Evolutionary conservation across 2,113 vertebrate genomes (phyloP).

Genomic region (Diadophis punctatus): DNA sequence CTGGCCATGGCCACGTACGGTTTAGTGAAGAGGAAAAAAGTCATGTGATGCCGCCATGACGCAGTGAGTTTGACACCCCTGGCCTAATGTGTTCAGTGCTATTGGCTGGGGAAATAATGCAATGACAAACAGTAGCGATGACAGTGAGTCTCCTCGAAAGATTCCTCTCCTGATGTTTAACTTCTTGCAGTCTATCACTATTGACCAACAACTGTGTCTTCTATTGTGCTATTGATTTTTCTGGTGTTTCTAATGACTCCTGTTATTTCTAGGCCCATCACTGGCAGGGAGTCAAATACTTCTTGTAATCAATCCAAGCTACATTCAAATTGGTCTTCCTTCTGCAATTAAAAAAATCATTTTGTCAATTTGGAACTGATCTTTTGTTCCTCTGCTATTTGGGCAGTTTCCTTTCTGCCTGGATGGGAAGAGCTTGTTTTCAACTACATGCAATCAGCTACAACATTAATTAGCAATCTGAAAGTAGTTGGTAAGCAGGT

Average conservation of each 20-base stretch:
- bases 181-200: background rate
- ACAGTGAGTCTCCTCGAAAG: background rate
- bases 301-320: background rate
- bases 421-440: background rate
- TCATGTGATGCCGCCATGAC: too few species aligned
- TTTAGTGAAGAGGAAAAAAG: too few species aligned
- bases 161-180: background rate
- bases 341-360: background rate
- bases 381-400: background rate
- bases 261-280: background rate
- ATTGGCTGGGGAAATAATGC: background rate
- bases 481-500: background rate
- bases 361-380: background rate
- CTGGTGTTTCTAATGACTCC: background rate
- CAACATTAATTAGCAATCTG: background rate
- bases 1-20: too few species aligned
- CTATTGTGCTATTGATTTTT: background rate
- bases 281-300: background rate
- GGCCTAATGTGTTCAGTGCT: background rate
- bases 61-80: too few species aligned
- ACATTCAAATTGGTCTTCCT: background rate
- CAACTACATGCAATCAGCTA: background rate
- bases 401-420: background rate
- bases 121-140: background rate
- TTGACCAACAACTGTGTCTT: background rate